These are phyloP conservation scores for Peromyscus aztecus DNA, from an alignment of 2,797 vertebrate genomes.

Conservation along the genomic window DNA sequence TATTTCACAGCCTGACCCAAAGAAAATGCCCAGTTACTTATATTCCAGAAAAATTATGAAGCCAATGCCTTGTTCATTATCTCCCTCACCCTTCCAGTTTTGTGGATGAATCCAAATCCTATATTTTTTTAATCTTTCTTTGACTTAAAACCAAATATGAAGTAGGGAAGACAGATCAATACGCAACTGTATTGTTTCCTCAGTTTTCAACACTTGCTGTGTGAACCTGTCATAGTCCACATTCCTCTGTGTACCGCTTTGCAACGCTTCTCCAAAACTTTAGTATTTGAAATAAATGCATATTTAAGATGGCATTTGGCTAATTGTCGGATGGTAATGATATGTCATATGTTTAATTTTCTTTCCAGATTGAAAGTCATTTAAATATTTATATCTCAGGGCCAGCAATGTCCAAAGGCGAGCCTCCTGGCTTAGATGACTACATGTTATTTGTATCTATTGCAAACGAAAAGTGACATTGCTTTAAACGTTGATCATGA, in stretches of 20 bases:
- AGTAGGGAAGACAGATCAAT: not conserved
- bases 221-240: not conserved
- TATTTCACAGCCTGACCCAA: not conserved
- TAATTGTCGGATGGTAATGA: conserved; percentile 66
- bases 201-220: conserved; percentile 39
- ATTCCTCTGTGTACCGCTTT: not conserved
- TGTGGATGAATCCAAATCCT: not conserved
- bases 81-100: not conserved
- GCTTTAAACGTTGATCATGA: conserved; percentile 49
- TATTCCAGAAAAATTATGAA: conserved; percentile 16
- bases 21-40: conserved; percentile 15
- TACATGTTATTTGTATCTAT: conserved; percentile 23
- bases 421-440: conserved; percentile 40
- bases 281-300: conserved; percentile 67
- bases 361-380: conserved; percentile 79
- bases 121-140: conserved; percentile 8
- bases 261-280: conserved; percentile 46
- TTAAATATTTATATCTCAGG: conserved; percentile 73
- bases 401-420: conserved; percentile 61
- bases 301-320: conserved; percentile 69
- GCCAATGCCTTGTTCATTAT: not conserved
- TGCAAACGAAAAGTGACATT: conserved; percentile 30
- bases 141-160: conserved; percentile 56
- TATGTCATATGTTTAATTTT: conserved; percentile 79
- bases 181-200: conserved; percentile 15